Evolutionary conservation across 1,140 invertebrate species (phyloP).

Genomic region (Eupeodes corollae): DNA sequence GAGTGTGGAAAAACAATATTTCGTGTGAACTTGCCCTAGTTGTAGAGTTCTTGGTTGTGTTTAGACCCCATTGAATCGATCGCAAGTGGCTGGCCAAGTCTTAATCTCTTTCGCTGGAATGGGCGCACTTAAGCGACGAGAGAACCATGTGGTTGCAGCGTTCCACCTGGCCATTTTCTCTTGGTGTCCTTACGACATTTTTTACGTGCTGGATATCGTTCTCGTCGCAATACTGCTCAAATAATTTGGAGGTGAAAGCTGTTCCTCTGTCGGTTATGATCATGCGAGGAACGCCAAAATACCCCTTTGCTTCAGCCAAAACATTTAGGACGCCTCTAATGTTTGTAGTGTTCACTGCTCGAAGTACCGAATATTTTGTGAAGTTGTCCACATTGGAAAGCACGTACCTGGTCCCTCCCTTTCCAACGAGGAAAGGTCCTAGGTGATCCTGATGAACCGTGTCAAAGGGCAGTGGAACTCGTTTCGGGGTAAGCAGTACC

Average conservation of each 20-base stretch:
- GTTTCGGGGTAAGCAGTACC: conserved; percentile 10
- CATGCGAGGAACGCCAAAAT: conserved; percentile 8
- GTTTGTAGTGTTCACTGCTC: conserved; percentile 12
- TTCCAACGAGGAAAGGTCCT: conserved; percentile 9
- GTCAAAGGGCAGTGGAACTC: conserved; percentile 11
- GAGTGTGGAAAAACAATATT: no score
- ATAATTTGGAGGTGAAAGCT: conserved; percentile 5
- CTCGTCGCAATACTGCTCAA: conserved; percentile 7
- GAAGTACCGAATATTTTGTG: conserved; percentile 13
- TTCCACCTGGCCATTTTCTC: conserved; percentile 14
- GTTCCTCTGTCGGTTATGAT: conserved; percentile 9
- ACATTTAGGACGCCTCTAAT: conserved; percentile 4
- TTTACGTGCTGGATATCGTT: conserved; percentile 5
- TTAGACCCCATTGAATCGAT: no score
- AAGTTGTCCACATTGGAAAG: not conserved
- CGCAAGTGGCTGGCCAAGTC: no score
- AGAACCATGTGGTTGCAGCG: conserved; percentile 12
- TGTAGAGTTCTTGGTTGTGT: no score
- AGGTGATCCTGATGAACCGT: conserved; percentile 18
- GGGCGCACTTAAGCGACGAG: no score
- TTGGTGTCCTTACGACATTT: not conserved
- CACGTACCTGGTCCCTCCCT: conserved; percentile 4
- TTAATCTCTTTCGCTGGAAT: no score
- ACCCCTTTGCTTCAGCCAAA: conserved; percentile 12
- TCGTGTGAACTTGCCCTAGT: no score